These are phyloP conservation scores for Serinus canaria DNA, from an alignment of 2,113 vertebrate genomes.

Conservation along the genomic window DNA sequence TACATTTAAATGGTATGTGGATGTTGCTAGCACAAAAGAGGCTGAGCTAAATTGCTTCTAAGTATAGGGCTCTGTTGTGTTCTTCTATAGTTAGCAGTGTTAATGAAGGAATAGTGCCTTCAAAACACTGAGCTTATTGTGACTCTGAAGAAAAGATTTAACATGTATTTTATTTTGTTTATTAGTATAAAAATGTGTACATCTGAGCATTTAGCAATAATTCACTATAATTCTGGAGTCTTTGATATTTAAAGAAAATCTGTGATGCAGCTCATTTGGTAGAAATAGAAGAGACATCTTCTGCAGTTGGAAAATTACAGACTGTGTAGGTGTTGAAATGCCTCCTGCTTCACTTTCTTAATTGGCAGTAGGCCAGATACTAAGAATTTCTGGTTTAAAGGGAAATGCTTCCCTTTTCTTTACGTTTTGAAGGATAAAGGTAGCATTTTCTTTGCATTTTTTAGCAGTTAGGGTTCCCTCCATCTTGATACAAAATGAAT, in stretches of 20 bases:
- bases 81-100: neutral
- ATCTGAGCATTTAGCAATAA: neutral
- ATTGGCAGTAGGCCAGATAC: constrained; percentile 46
- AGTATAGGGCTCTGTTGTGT: constrained; percentile 13
- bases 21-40: neutral
- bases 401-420: neutral
- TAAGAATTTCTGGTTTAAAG: constrained; percentile 46
- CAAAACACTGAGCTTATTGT: neutral
- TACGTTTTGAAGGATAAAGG: neutral
- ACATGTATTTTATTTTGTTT: neutral
- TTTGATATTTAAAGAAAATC: constrained; percentile 25
- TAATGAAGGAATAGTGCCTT: neutral
- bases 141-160: neutral
- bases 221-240: neutral
- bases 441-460: neutral
- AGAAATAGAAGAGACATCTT: constrained; percentile 45
- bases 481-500: neutral
- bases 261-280: neutral
- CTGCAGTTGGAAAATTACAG: constrained; percentile 64
- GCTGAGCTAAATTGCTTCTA: constrained; percentile 7
- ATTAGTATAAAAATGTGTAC: neutral
- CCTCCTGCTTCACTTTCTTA: constrained; percentile 54
- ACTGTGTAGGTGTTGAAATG: constrained; percentile 65
- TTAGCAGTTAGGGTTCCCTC: neutral
- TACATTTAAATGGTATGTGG: neutral